phyloP scores from a whole-genome alignment of 2,797 vertebrate genomes.

The Rhabdomys pumilio region DNA sequence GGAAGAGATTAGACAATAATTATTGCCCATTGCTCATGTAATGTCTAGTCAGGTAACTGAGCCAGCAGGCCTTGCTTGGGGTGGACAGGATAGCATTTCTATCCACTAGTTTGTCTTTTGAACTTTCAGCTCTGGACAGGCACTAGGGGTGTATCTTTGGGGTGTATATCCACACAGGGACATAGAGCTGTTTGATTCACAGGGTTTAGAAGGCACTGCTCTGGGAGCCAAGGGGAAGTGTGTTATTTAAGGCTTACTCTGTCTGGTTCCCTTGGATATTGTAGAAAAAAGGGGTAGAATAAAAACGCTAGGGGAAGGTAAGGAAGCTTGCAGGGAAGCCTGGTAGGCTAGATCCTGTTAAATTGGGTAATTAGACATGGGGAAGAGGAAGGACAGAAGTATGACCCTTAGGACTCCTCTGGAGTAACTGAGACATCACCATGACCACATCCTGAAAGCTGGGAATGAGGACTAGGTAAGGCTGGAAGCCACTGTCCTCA shows the following conservation, averaged over 20 bases:
- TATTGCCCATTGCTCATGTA: slow-evolving; percentile 70
- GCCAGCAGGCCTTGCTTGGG: not conserved
- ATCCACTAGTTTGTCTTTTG: not conserved
- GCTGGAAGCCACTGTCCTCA: not conserved
- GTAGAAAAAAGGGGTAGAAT: not conserved
- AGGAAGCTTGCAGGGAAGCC: not conserved
- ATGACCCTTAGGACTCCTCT: not conserved
- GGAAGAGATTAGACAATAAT: slow-evolving; percentile 74
- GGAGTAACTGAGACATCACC: not conserved
- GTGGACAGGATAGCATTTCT: not conserved
- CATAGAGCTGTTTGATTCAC: not conserved
- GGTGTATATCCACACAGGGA: not conserved
- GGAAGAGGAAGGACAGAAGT: not conserved
- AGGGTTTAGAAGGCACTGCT: not conserved
- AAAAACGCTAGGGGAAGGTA: not conserved
- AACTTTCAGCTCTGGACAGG: not conserved
- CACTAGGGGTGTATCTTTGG: rapidly evolving
- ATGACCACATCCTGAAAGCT: not conserved
- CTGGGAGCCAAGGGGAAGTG: not conserved
- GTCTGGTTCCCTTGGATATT: slow-evolving; percentile 22
- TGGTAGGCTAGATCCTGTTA: not conserved
- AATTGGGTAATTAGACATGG: slow-evolving; percentile 9
- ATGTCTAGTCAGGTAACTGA: slow-evolving; percentile 49
- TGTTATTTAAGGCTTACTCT: slow-evolving; percentile 51
- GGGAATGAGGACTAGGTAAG: not conserved